Evolutionary conservation across 2,888 invertebrate species (phyloP).

Genomic region (Tipula vernalis): DNA sequence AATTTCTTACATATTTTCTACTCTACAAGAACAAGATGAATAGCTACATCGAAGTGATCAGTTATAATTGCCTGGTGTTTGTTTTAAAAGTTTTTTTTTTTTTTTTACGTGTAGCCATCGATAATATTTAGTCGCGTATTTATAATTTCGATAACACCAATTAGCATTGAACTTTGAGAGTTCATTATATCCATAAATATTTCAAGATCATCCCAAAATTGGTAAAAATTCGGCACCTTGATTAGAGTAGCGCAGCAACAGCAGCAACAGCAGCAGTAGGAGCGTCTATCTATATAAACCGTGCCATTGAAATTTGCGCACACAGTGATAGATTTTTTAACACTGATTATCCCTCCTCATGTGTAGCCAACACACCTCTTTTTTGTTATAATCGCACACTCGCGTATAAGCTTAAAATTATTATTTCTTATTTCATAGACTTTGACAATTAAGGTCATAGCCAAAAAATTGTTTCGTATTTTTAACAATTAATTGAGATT

Average conservation of each 20-base stretch:
- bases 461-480: neutral
- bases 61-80: neutral
- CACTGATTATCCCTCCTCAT: neutral
- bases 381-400: neutral
- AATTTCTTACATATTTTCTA: neutral
- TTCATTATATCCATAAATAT: neutral
- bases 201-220: neutral
- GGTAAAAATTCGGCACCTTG: neutral
- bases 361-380: neutral
- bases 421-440: neutral
- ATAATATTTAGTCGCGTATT: neutral
- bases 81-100: neutral
- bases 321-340: neutral
- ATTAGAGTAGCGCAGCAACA: neutral
- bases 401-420: neutral
- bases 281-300: neutral
- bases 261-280: neutral
- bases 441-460: conserved; percentile 4
- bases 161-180: neutral
- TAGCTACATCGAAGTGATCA: neutral
- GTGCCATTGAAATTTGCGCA: neutral
- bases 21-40: neutral
- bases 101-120: neutral
- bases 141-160: neutral
- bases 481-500: neutral